Percentiles rank a stretch among this genome's conserved stretches.
phyloP scores from a whole-genome alignment of 1,140 invertebrate genomes.

The Bombus consobrinus region DNA sequence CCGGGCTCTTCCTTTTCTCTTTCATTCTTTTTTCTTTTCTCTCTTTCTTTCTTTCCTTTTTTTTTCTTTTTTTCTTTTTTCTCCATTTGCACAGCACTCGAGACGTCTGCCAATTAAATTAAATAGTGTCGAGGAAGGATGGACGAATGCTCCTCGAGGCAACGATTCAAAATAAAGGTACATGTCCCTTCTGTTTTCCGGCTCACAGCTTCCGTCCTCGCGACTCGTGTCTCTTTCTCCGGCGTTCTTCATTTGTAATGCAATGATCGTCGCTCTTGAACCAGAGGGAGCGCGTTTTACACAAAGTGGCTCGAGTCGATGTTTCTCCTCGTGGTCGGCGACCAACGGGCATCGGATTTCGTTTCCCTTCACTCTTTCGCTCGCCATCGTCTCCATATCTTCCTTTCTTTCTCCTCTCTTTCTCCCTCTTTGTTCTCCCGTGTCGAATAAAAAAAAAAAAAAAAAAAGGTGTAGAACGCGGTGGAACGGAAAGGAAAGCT shows the following conservation, averaged over 20 bases:
- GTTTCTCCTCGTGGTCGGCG: background rate
- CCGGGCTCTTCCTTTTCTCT: background rate
- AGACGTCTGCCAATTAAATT: constrained; percentile 77
- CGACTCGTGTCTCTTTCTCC: background rate
- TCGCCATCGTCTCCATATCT: background rate
- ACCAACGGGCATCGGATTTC: background rate
- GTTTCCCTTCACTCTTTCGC: background rate
- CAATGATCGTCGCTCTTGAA: constrained; percentile 12
- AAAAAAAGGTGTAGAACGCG: constrained; percentile 26
- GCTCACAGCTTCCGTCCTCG: too few species aligned
- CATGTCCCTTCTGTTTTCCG: background rate
- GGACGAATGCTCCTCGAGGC: background rate
- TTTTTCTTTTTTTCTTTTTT: background rate
- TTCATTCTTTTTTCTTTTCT: background rate
- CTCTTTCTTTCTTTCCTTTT: background rate
- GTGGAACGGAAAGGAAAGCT: constrained; percentile 50
- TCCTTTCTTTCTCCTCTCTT: background rate
- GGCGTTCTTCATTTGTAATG: constrained; percentile 15
- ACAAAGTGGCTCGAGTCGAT: background rate
- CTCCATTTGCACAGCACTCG: constrained; percentile 68
- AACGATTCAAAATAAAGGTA: constrained; percentile 15
- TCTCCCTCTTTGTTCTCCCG: background rate
- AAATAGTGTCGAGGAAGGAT: constrained; percentile 55
- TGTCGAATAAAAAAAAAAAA: background rate
- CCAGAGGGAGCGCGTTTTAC: background rate